Evolutionary conservation across 2,888 invertebrate species (phyloP).

Genomic region (Acronicta aceris): DNA sequence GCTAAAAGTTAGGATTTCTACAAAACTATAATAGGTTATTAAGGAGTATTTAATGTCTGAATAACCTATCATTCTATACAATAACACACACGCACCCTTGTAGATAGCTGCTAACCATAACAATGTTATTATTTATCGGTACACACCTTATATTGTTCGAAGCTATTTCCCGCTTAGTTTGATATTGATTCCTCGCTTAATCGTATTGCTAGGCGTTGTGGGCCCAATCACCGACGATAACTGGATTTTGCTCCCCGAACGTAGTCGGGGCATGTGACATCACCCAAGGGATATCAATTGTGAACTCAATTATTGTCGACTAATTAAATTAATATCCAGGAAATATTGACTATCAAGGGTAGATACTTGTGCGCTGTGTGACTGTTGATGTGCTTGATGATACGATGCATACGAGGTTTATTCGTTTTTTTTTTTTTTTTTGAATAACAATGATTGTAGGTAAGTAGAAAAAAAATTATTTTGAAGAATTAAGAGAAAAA

Average conservation of each 20-base stretch:
- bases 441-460: background rate
- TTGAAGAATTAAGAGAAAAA: no score
- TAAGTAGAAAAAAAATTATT: background rate
- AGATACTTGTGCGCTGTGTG: constrained; percentile 12
- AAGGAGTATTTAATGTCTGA: background rate
- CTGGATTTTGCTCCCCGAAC: constrained; percentile 76
- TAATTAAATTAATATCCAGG: constrained; percentile 68
- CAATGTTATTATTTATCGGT: constrained; percentile 55
- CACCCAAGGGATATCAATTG: constrained; percentile 70
- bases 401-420: background rate
- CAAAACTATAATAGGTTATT: background rate
- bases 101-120: constrained; percentile 25
- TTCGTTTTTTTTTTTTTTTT: background rate
- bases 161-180: constrained; percentile 65
- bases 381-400: constrained; percentile 3
- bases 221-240: constrained; percentile 81
- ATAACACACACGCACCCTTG: constrained; percentile 2
- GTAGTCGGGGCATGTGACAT: constrained; percentile 69
- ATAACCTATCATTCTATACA: background rate
- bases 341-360: constrained; percentile 47
- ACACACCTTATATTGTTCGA: constrained; percentile 59
- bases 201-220: constrained; percentile 80
- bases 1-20: background rate
- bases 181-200: constrained; percentile 74
- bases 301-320: constrained; percentile 70